These are phyloP conservation scores for Lucinisca nassula DNA, from an alignment of 2,888 invertebrate genomes.

Conservation along the genomic window DNA sequence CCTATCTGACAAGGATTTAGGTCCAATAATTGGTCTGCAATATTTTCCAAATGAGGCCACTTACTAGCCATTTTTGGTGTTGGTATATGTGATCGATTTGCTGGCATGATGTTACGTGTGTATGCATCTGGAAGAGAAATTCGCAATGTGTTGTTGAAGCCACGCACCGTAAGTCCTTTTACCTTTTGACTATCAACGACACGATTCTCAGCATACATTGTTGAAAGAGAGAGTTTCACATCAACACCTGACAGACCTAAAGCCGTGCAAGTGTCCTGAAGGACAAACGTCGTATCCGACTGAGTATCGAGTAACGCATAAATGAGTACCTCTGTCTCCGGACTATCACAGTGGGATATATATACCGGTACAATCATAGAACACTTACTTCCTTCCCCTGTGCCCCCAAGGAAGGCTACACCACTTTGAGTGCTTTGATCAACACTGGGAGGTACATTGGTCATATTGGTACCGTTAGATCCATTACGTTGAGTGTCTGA, in stretches of 20 bases:
- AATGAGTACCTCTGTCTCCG: slow-evolving; percentile 58
- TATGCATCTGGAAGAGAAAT: slow-evolving; percentile 65
- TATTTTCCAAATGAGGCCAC: slow-evolving; percentile 38
- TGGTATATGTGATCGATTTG: slow-evolving; percentile 55
- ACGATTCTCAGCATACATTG: slow-evolving; percentile 46
- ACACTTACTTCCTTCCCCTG: background rate
- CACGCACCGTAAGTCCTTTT: slow-evolving; percentile 45
- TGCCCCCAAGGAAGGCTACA: background rate
- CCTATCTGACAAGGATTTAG: slow-evolving; percentile 52
- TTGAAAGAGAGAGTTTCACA: slow-evolving; percentile 55
- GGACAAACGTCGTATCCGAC: slow-evolving; percentile 66
- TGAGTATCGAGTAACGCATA: slow-evolving; percentile 72
- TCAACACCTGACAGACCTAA: slow-evolving; percentile 41
- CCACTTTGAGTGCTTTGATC: background rate
- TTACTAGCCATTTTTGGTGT: slow-evolving; percentile 38
- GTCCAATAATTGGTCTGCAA: slow-evolving; percentile 39
- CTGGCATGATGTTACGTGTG: slow-evolving; percentile 60
- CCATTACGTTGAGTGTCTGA: background rate
- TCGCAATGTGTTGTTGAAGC: slow-evolving; percentile 41
- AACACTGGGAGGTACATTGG: background rate
- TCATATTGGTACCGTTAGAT: background rate
- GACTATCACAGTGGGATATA: slow-evolving; percentile 55
- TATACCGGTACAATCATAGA: slow-evolving; percentile 62
- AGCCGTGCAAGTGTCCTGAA: slow-evolving; percentile 37
- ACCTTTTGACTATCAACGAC: slow-evolving; percentile 22